phyloP scores from a whole-genome alignment of 2,113 vertebrate genomes.

The Mionectes macconnelli region DNA sequence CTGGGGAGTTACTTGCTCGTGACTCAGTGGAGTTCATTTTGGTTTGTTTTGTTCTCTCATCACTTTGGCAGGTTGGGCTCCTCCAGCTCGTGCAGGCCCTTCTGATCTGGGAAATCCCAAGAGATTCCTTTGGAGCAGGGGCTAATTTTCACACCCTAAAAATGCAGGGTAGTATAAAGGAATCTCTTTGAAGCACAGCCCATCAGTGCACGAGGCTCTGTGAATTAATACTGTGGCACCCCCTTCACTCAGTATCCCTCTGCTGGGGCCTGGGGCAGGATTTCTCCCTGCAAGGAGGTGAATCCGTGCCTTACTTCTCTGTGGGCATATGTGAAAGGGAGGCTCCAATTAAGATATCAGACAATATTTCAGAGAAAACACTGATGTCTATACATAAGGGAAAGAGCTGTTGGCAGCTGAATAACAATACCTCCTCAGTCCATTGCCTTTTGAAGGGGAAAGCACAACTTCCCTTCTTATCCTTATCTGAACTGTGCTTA shows the following conservation, averaged over 20 bases:
- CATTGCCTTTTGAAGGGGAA: constrained; percentile 59
- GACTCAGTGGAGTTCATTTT: neutral
- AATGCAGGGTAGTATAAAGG: neutral
- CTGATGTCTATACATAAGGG: constrained; percentile 62
- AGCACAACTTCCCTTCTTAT: constrained; percentile 48
- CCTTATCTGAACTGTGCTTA: constrained; percentile 63
- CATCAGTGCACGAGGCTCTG: neutral
- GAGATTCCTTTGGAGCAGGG: neutral
- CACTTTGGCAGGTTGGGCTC: neutral
- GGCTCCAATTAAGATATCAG: constrained; percentile 63
- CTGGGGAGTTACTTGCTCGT: neutral
- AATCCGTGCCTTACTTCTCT: neutral
- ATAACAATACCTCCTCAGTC: constrained; percentile 64
- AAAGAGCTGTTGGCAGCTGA: constrained; percentile 58
- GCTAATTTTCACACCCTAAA: neutral
- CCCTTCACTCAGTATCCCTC: neutral
- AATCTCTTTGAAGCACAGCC: neutral
- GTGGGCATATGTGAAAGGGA: constrained; percentile 2
- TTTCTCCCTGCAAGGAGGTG: neutral
- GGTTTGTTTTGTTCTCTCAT: neutral
- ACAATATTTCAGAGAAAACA: constrained; percentile 48
- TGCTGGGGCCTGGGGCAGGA: neutral
- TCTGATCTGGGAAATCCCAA: neutral
- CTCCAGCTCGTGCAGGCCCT: neutral
- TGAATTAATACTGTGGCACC: neutral